These are phyloP conservation scores for Metopolophium dirhodum DNA, from an alignment of 1,140 invertebrate species.

Conservation along the genomic window DNA sequence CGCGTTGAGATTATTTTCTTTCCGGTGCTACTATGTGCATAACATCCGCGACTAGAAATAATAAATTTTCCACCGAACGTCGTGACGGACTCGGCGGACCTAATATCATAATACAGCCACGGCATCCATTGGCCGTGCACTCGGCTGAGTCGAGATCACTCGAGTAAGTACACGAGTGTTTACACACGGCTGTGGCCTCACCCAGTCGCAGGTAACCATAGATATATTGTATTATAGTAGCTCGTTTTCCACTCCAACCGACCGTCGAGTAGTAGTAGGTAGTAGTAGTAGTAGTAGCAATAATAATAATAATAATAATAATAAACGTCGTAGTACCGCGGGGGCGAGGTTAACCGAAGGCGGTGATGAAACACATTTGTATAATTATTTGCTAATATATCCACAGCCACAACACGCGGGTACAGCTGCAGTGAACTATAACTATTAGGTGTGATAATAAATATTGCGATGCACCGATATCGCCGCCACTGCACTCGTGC, in stretches of 20 bases:
- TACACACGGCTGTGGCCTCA: not conserved
- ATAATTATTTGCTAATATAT: not conserved
- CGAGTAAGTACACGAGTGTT: constrained; percentile 1
- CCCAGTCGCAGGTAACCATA: too few species aligned
- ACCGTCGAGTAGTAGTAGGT: not conserved
- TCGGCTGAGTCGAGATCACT: not conserved
- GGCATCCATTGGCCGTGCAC: not conserved
- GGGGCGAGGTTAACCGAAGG: not conserved
- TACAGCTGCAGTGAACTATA: too few species aligned
- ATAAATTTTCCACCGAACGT: not conserved
- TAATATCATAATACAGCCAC: not conserved
- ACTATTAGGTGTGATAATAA: too few species aligned
- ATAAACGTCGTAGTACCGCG: not conserved
- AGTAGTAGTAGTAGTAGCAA: not conserved
- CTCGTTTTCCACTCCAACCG: not conserved
- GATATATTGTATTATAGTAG: not conserved
- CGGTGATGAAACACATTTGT: not conserved
- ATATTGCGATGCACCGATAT: not conserved
- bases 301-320: not conserved
- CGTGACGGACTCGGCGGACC: too few species aligned
- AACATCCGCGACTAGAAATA: not conserved
- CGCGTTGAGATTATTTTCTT: not conserved
- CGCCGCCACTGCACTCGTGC: not conserved
- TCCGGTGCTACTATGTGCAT: not conserved
- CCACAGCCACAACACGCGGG: too few species aligned